Base-by-base conservation (phyloP, 2,888 invertebrate species). In the Congeria kusceri region DNA sequence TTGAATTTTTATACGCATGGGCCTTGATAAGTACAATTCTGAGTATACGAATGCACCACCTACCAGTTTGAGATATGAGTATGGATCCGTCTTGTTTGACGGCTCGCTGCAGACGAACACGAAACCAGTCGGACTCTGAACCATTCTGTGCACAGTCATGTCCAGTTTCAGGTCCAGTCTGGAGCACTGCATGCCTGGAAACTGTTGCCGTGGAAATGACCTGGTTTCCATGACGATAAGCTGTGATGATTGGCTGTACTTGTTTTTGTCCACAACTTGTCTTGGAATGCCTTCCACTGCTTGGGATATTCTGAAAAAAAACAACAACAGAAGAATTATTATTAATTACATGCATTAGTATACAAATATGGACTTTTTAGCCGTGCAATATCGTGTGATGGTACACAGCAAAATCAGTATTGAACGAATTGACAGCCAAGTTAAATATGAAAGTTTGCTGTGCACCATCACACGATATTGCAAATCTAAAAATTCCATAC, bases 191-290 rank as follows among this genome's bases (percentile, higher is more conserved):
- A 86, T 76, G 11, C 87, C 87, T 9, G 69, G 68, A 65, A 86
- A 88, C 28, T 75, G 64, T 28, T 64, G 61, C 11, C 76, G 64
- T 1, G 65, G 61, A 18, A 80, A 75, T 25, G 78, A 68, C 63
- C 83, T 73, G 9, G 85, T 67, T 66, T 88, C 83, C 47, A 88
- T 70, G 58, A 83, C 79, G 29, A 88, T 86, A 27, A 80, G 74
- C 25, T 86, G 84, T 4, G 84, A 69, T 28, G 77, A 73, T 53
- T 78, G 77, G 28, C 61, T 75, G 57, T 72, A 83, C 46, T 77
- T 64, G 7, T 46, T 23, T n/a, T 66, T 62, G 20, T 62, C 46
- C 47, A 46, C 72, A 11, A 83, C n/a, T 53, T 85, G 82, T 9
- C 62, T 28, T 11, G 85, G 82, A 3, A 85, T 80, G 18, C 74